phyloP scores from a whole-genome alignment of 2,113 vertebrate species.

The Anguilla rostrata region DNA sequence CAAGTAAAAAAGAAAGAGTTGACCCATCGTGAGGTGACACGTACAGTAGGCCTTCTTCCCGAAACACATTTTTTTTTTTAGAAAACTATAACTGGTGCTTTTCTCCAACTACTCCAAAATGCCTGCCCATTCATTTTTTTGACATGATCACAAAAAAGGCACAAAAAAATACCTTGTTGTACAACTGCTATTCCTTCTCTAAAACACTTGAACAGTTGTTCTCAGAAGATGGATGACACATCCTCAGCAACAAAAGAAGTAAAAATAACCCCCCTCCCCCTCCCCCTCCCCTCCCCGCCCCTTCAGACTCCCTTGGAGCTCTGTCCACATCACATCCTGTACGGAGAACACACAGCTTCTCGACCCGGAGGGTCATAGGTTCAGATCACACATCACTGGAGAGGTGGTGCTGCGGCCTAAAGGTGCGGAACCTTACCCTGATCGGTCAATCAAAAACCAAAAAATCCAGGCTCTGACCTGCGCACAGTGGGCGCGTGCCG shows the following conservation, averaged over 20 bases:
- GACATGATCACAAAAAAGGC: constrained; percentile 16
- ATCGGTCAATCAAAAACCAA: not conserved
- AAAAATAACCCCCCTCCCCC: constrained; percentile 23
- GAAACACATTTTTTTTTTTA: not conserved
- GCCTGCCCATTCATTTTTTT: constrained; percentile 25
- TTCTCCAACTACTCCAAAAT: not conserved
- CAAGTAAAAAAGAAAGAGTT: not conserved
- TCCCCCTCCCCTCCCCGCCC: no score
- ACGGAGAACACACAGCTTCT: not conserved
- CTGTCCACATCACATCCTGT: not conserved
- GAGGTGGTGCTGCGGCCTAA: not conserved
- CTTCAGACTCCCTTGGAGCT: not conserved
- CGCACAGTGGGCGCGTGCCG: not conserved
- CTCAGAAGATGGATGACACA: constrained; percentile 31
- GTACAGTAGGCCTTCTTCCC: not conserved
- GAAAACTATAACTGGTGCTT: not conserved
- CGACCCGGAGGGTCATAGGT: not conserved
- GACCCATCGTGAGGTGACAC: not conserved
- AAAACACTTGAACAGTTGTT: constrained; percentile 17
- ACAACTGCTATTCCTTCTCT: constrained; percentile 21
- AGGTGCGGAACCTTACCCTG: not conserved
- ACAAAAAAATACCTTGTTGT: constrained; percentile 30
- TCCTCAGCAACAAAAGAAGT: constrained; percentile 25
- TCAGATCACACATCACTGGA: not conserved
- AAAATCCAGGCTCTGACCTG: not conserved